Percentiles rank a stretch among this genome's conserved stretches.
Evolutionary conservation across 2,888 invertebrate genomes (phyloP).

Genomic region (Sarcophaga subvicina): DNA sequence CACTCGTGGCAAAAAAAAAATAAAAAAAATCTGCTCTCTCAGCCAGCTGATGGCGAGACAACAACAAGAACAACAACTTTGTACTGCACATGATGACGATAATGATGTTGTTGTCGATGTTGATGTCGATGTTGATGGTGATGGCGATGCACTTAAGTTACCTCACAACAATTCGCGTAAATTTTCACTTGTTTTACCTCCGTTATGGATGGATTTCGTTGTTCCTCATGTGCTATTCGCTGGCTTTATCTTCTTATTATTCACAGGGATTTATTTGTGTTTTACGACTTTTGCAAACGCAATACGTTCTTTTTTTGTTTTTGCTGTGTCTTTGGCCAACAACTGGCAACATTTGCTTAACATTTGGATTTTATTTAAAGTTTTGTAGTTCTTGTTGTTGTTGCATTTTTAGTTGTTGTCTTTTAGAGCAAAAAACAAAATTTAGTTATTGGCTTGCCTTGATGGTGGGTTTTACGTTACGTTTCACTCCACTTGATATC

Average conservation of each 20-base stretch:
- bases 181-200: constrained; percentile 68
- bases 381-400: background rate
- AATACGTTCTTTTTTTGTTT: constrained; percentile 11
- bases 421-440: constrained; percentile 49
- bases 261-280: constrained; percentile 43
- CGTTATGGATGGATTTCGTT: constrained; percentile 57
- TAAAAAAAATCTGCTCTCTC: background rate
- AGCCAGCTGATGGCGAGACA: constrained; percentile 41
- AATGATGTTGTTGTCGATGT: constrained; percentile 19
- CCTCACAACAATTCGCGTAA: constrained; percentile 67
- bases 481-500: constrained; percentile 6
- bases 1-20: constrained; percentile 54
- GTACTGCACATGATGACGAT: constrained; percentile 33
- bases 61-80: constrained; percentile 30
- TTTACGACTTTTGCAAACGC: constrained; percentile 50
- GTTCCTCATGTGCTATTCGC: constrained; percentile 1
- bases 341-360: constrained; percentile 64
- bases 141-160: constrained; percentile 53
- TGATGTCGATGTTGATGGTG: constrained; percentile 37
- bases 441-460: constrained; percentile 61
- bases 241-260: constrained; percentile 14
- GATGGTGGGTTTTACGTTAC: constrained; percentile 45
- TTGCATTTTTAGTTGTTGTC: constrained; percentile 29
- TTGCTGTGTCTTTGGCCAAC: background rate
- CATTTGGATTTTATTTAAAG: constrained; percentile 53